phyloP scores from a whole-genome alignment of 1,140 invertebrate genomes.

The Drosophila subobscura region DNA sequence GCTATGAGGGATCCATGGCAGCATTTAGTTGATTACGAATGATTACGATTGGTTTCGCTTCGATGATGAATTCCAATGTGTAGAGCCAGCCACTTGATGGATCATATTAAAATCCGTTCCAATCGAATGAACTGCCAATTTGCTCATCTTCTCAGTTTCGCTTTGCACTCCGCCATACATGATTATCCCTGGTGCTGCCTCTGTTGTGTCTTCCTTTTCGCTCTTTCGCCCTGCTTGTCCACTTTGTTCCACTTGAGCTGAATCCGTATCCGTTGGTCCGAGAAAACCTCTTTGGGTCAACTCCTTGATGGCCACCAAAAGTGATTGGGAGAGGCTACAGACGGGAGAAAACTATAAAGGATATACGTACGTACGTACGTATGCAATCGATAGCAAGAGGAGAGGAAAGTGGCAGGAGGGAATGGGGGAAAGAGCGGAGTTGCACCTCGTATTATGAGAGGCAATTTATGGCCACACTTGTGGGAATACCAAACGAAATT shows the following conservation, averaged over 20 bases:
- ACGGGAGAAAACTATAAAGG: conserved; percentile 43
- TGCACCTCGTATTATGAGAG: conserved; percentile 37
- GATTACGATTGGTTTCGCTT: not conserved
- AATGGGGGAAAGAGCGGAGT: not conserved
- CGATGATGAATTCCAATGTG: conserved; percentile 6
- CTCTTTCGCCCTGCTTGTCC: not conserved
- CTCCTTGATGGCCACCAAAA: conserved; percentile 33
- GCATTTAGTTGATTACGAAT: not conserved
- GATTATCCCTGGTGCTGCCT: not conserved
- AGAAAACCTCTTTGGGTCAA: conserved; percentile 30
- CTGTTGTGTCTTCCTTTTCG: no score
- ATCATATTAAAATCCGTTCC: conserved; percentile 41
- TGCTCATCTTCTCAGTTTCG: not conserved
- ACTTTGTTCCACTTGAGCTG: conserved; percentile 45
- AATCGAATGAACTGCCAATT: conserved; percentile 38
- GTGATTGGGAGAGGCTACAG: conserved; percentile 41
- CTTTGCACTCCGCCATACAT: not conserved
- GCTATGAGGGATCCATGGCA: no score
- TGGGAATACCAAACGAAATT: conserved; percentile 62
- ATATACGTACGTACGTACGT: conserved; percentile 1
- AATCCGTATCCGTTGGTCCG: conserved; percentile 32
- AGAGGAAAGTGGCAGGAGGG: not conserved
- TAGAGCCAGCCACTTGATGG: not conserved
- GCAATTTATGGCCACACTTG: conserved; percentile 74
- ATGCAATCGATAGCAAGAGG: conserved; percentile 29